phyloP scores from a whole-genome alignment of 2,888 invertebrate genomes.

The Leptopilina myrica region DNA sequence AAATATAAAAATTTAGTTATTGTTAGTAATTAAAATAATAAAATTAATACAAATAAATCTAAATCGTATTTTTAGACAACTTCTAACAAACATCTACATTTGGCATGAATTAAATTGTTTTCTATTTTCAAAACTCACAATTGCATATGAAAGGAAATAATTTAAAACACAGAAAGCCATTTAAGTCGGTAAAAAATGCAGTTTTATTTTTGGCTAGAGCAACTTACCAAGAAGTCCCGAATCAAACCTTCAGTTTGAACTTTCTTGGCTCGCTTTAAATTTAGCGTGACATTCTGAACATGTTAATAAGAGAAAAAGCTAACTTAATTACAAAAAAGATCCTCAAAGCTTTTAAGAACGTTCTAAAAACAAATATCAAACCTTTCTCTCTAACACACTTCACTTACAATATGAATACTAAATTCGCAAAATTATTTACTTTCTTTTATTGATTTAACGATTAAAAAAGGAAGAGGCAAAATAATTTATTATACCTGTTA shows the following conservation, averaged over 20 bases:
- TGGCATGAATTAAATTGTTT: background rate
- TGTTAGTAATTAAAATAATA: no score
- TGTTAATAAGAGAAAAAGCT: slow-evolving; percentile 34
- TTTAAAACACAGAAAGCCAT: background rate
- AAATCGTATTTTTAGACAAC: no score
- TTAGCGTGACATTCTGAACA: slow-evolving; percentile 26
- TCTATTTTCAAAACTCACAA: background rate
- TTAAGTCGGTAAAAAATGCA: slow-evolving; percentile 22
- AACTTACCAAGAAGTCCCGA: slow-evolving; percentile 25
- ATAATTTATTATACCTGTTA: background rate
- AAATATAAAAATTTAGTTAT: no score
- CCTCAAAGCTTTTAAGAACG: slow-evolving; percentile 1
- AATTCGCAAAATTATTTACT: background rate
- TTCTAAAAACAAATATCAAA: background rate
- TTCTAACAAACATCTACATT: no score
- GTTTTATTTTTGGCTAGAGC: slow-evolving; percentile 33
- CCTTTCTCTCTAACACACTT: background rate
- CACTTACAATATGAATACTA: background rate
- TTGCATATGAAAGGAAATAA: background rate
- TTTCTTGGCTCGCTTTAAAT: slow-evolving; percentile 35
- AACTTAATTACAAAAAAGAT: slow-evolving; percentile 13
- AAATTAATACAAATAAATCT: no score
- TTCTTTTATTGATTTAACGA: no score
- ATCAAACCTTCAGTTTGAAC: slow-evolving; percentile 24
- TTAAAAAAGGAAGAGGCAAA: background rate